These are phyloP conservation scores for Dynastes hyllus DNA, from an alignment of 2,888 invertebrate genomes.

Conservation along the genomic window DNA sequence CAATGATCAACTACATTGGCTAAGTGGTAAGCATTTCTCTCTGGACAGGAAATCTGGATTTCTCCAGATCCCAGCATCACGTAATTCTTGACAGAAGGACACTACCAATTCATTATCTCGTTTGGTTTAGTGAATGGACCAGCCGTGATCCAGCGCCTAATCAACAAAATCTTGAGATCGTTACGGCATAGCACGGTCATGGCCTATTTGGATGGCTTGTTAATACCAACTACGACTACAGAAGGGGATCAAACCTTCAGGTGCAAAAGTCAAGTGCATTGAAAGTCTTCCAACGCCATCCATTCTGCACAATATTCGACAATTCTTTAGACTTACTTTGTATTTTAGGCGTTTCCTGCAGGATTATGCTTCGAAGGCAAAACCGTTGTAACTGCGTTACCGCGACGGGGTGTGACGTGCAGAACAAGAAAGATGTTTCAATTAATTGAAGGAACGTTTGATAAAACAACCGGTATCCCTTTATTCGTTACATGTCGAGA, in stretches of 20 bases:
- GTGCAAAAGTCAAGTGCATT: slow-evolving; percentile 55
- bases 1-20: slow-evolving; percentile 39
- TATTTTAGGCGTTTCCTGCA: slow-evolving; percentile 58
- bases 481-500: slow-evolving; percentile 43
- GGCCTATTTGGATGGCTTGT: slow-evolving; percentile 37
- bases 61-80: slow-evolving; percentile 12
- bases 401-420: neutral
- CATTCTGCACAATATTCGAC: slow-evolving; percentile 53
- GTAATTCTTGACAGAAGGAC: neutral
- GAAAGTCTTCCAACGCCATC: slow-evolving; percentile 54
- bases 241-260: slow-evolving; percentile 47
- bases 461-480: slow-evolving; percentile 4
- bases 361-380: slow-evolving; percentile 57
- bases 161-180: slow-evolving; percentile 10
- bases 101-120: slow-evolving; percentile 24
- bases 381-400: slow-evolving; percentile 55
- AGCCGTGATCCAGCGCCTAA: slow-evolving; percentile 19
- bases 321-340: slow-evolving; percentile 57
- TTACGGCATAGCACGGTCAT: slow-evolving; percentile 11
- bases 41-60: slow-evolving; percentile 24
- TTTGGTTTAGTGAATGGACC: slow-evolving; percentile 36
- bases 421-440: slow-evolving; percentile 35
- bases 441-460: slow-evolving; percentile 12
- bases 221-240: slow-evolving; percentile 11
- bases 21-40: slow-evolving; percentile 31